Base-by-base conservation (phyloP, 2,888 invertebrate genomes). In the Timema podura region DNA sequence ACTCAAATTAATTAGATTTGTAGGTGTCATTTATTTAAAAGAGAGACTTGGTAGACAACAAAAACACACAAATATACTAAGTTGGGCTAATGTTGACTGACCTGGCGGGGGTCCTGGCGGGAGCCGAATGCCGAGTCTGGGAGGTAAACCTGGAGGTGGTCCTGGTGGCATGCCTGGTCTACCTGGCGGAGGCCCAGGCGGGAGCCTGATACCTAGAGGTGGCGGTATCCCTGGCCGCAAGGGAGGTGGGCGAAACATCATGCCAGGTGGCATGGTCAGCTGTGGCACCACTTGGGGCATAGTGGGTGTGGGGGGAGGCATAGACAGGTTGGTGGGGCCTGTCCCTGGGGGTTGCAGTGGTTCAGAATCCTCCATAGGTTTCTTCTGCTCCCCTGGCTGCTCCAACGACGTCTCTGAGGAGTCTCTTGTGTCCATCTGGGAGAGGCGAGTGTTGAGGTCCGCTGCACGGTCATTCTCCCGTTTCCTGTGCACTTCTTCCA, bases 401-500 rank as follows among this genome's bases (percentile, higher is more conserved):
- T 71, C 69, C 15, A 57, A 54, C 9, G 15, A 47, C 11, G 71
- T 67, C 6, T 74, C 74, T 10, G 83, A 83, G 71, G 82, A 82
- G 77, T 82, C 82, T 0, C 72, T 73, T 57, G 68, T 75, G 46
- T 80, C 79, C 8, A 80, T 74, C 65, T 81, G 74, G 0, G 80
- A 80, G 30, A 80, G 82, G 79, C 88, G 83, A 1, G 86, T 85
- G 76, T 81, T 86, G 66, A 88, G 82, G 77, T 88, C 88, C 16
- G 86, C 86, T 0, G 86, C 85, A 75, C 88, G 82, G 76, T 89
- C 89, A n/a, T 85, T 82, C 77, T 89, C 91, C 73, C 89, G 86
- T 79, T 91, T 91, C 77, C 88, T 89, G 75, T 92, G 92, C 0
- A 91, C 92, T 73, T 90, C 91, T 81, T 93, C 93, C 92, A 92